Evolutionary conservation across 2,113 vertebrate genomes (phyloP), one percentile per base, ranked within the genome.

Genomic region (Orientallactaga bullata): DNA sequence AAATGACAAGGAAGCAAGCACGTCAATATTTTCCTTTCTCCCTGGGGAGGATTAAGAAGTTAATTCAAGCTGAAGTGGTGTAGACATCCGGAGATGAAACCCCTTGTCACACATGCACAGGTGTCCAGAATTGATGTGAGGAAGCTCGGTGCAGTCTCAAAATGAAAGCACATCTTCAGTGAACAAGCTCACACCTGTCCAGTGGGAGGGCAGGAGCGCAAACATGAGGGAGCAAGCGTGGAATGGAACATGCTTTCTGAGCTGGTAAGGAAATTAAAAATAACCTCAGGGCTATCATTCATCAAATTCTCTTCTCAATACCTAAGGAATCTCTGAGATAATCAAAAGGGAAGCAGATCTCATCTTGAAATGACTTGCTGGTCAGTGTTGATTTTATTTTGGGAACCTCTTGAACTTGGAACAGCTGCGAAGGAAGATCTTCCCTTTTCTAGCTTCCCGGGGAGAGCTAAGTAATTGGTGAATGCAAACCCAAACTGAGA

Each of bases 231-330:
- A 28, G 47, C 16, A 47, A 8, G 42, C 42, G 21, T 28, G 55
- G 84, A 30, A 30, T 5, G 23, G 83, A 91, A 86, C 69, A 24
- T n/a, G 69, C 71, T 79, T 90, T 81, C 68, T 55, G 20, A 80
- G 88, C 82, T 63, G 66, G 61, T n/a, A n/a, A 88, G 85, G 65
- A 94, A 77, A 94, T 95, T 95, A 89, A 93, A 94, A 93, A 93
- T 87, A 81, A 17, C 35, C 69, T 73, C 90, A 76, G 77, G 83
- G 71, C 74, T n/a, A 79, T 32, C 94, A 93, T 82, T 83, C 93
- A 91, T 95, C 91, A 96, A 72, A 68, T 68, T 69, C 51, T 82
- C 58, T 93, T 94, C 85, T 82, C 93, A 73, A 77, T 87, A 94
- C 69, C 92, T 96, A 58, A 66, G 81, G 39, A 72, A 85, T 80